A percentile compares a stretch with the other conserved stretches of the same genome.
Conservation (phyloP, 1,140 invertebrate species). For the Platyscapa corneri region DNA sequence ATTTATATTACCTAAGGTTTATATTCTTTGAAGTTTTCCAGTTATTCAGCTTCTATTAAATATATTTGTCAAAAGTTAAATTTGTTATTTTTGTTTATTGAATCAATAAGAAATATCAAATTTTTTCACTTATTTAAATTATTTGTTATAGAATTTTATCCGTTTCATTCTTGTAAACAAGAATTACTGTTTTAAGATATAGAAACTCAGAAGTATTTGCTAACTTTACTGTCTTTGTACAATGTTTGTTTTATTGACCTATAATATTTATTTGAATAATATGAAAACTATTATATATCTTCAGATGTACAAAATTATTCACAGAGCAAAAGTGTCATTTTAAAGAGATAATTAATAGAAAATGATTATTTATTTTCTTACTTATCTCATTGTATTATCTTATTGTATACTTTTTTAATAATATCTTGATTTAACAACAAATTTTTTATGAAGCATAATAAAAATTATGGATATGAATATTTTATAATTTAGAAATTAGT, state of each 20-base stretch:
- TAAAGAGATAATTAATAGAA: neutral
- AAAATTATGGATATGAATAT: too few species aligned
- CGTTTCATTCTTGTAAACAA: conserved; percentile 4
- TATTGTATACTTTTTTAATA: neutral
- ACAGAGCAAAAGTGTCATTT: conserved; percentile 19
- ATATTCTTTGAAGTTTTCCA: neutral
- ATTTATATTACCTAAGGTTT: neutral
- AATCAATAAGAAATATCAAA: conserved; percentile 5
- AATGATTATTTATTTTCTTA: neutral
- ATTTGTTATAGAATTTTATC: neutral
- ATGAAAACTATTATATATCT: neutral
- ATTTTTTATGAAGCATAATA: too few species aligned
- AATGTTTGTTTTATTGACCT: conserved; percentile 2
- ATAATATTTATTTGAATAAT: neutral
- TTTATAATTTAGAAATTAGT: too few species aligned
- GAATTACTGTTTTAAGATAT: neutral
- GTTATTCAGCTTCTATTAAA: neutral
- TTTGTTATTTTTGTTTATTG: conserved; percentile 9
- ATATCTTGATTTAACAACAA: too few species aligned
- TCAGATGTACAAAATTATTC: conserved; percentile 19
- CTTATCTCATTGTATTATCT: neutral
- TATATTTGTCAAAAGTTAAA: neutral
- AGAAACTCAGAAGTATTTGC: neutral
- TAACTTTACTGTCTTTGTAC: neutral
- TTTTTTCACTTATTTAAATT: neutral